A percentile compares a stretch with the other conserved stretches of the same genome.
These are phyloP conservation scores for Uropsilus gracilis DNA, from an alignment of 2,113 vertebrate genomes.

Conservation along the genomic window DNA sequence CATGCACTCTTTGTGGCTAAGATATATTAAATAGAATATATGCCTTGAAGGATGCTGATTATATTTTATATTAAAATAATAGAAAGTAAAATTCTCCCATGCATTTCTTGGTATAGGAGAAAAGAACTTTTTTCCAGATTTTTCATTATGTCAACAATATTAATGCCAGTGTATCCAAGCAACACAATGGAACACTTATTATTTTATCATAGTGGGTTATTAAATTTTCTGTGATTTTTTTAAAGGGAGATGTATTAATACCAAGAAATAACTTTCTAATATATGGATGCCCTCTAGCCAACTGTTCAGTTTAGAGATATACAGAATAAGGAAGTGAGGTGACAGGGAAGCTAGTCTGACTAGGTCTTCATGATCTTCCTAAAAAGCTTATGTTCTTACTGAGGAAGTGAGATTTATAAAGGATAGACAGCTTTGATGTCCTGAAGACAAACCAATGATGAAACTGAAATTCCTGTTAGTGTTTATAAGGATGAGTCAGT, in stretches of 20 bases:
- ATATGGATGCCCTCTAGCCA: background rate
- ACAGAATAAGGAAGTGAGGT: background rate
- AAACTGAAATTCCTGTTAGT: background rate
- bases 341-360: background rate
- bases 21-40: background rate
- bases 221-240: constrained; percentile 43
- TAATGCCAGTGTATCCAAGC: constrained; percentile 48
- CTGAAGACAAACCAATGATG: background rate
- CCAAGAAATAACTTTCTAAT: background rate
- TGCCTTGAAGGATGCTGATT: background rate
- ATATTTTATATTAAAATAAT: constrained; percentile 11
- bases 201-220: constrained; percentile 50
- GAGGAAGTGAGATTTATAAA: background rate
- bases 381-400: background rate
- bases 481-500: background rate
- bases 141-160: constrained; percentile 31
- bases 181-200: constrained; percentile 45
- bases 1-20: background rate
- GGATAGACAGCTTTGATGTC: too few relatives aligned
- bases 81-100: constrained; percentile 13
- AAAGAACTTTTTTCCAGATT: constrained; percentile 7
- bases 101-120: background rate
- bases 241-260: constrained; percentile 38
- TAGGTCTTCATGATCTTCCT: background rate
- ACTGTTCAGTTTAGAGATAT: background rate